These are phyloP conservation scores for Eupithecia insigniata DNA, from an alignment of 2,888 invertebrate species.

Conservation along the genomic window DNA sequence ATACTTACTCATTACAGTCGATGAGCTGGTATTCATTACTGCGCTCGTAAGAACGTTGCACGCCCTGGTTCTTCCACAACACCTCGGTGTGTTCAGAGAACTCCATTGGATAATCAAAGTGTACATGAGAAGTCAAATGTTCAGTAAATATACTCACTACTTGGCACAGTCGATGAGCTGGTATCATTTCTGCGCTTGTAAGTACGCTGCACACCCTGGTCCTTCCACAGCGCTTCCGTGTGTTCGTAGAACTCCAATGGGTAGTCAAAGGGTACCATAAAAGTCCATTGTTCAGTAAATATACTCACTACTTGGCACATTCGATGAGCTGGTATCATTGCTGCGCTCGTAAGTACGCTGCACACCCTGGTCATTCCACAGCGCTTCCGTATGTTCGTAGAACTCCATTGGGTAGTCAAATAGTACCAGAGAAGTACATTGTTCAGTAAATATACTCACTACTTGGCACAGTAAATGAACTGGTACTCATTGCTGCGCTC, in stretches of 20 bases:
- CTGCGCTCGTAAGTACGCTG: no score
- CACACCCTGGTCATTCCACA: no score
- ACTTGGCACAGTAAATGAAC: slow-evolving; percentile 99
- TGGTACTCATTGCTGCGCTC: no score
- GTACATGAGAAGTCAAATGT: neutral
- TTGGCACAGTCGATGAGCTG: slow-evolving; percentile 99
- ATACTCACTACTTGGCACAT: slow-evolving; percentile 98
- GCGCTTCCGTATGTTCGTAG: no score
- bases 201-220: slow-evolving; percentile 97
- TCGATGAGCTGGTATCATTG: slow-evolving; percentile 99
- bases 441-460: slow-evolving; percentile 86
- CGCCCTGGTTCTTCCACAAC: slow-evolving; percentile 98
- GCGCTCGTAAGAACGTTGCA: slow-evolving; percentile 98
- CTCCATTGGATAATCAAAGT: neutral
- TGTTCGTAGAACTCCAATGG: slow-evolving; percentile 99
- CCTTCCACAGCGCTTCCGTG: slow-evolving; percentile 98
- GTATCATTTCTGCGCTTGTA: slow-evolving; percentile 99
- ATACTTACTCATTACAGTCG: no score
- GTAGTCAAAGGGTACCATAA: slow-evolving; percentile 88
- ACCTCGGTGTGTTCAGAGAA: slow-evolving; percentile 91
- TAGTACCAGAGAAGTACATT: neutral
- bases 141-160: slow-evolving; percentile 88
- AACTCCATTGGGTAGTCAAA: slow-evolving; percentile 1
- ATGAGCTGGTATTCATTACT: slow-evolving; percentile 99
- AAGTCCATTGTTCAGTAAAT: neutral